These are phyloP conservation scores for Gallinago jamesoni DNA, from an alignment of 2,113 vertebrate genomes.

Conservation along the genomic window DNA sequence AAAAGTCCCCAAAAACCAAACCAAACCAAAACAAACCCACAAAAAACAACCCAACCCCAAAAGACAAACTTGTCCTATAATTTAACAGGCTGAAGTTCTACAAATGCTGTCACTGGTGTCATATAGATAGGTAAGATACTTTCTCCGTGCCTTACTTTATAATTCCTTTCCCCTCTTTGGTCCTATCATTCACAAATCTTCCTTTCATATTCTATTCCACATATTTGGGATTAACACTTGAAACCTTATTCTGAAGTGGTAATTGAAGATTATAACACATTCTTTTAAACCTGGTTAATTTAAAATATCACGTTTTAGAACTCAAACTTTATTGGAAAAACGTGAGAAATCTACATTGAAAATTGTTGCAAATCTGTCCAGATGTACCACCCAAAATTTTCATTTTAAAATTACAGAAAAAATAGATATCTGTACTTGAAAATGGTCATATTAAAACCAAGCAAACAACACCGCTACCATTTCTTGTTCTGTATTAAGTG, in stretches of 20 bases:
- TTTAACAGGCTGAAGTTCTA: background rate
- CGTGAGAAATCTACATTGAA: background rate
- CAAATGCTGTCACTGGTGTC: background rate
- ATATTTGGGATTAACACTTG: background rate
- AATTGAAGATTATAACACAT: background rate
- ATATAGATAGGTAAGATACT: background rate
- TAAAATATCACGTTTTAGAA: background rate
- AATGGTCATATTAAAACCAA: background rate
- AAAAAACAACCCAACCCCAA: background rate
- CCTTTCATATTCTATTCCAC: background rate
- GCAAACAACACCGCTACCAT: fast-evolving
- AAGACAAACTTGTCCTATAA: fast-evolving
- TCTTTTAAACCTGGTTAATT: background rate
- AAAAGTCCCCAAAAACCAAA: no score
- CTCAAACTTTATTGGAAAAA: background rate
- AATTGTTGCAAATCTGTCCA: background rate
- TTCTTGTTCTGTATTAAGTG: background rate
- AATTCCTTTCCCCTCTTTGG: background rate
- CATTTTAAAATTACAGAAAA: background rate
- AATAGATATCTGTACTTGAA: background rate
- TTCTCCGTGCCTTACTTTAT: background rate
- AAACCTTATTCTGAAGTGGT: background rate
- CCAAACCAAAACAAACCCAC: background rate
- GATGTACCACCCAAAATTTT: background rate
- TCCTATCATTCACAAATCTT: background rate